Evolutionary conservation across 2,113 vertebrate genomes (phyloP).

Genomic region (Istiophorus platypterus): DNA sequence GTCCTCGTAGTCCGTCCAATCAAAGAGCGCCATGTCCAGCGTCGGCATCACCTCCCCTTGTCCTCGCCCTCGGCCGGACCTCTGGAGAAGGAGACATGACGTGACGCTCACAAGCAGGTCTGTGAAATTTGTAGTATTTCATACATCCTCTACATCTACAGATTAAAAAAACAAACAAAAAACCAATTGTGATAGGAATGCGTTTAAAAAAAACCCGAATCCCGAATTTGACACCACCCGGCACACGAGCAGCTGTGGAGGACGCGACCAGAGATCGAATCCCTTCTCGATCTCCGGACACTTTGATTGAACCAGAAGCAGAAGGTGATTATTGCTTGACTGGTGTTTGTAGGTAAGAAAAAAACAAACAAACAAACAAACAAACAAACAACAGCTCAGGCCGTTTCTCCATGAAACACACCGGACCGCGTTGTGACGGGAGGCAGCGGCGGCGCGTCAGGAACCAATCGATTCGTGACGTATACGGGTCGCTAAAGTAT

Average conservation of each 20-base stretch:
- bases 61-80: constrained; percentile 77
- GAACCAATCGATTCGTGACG: too few relatives aligned
- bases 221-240: background rate
- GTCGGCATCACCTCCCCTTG: constrained; percentile 96
- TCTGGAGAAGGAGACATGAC: constrained; percentile 61
- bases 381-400: constrained; percentile 9
- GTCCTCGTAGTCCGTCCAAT: constrained; percentile 99
- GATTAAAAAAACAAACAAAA: background rate
- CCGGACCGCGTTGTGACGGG: too few relatives aligned
- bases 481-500: too few relatives aligned
- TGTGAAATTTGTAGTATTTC: constrained; percentile 3
- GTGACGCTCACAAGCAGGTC: background rate
- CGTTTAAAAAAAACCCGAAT: too few relatives aligned
- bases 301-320: background rate
- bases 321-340: constrained; percentile 3
- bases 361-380: too few relatives aligned
- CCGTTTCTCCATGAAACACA: constrained; percentile 30
- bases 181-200: constrained; percentile 31
- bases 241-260: background rate
- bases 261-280: constrained; percentile 12
- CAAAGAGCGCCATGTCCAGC: constrained; percentile 95
- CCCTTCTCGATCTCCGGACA: constrained; percentile 2
- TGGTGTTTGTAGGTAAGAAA: constrained; percentile 27
- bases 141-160: background rate
- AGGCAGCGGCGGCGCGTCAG: too few relatives aligned